Conservation (phyloP, 2,797 vertebrate genomes). For the Alca torda region DNA sequence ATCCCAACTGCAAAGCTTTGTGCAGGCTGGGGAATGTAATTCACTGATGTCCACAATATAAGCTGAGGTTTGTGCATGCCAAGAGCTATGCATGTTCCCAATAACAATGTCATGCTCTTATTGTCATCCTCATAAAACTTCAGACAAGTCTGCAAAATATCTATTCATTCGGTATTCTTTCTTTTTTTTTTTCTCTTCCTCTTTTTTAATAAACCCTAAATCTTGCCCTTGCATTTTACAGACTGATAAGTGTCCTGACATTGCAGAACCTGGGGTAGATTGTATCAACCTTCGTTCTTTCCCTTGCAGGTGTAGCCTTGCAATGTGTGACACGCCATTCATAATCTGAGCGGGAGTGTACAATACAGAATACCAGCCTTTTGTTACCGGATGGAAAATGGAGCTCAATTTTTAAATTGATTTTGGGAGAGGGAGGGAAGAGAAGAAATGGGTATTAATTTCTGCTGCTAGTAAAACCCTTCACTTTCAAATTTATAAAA, state of each 20-base stretch:
- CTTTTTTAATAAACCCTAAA: neutral
- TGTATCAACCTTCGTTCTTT: constrained; percentile 38
- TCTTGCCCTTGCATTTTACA: constrained; percentile 45
- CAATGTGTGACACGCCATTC: constrained; percentile 42
- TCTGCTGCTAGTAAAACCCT: neutral
- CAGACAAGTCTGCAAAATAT: neutral
- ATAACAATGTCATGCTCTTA: neutral
- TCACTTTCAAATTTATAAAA: neutral
- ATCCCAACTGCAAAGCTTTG: neutral
- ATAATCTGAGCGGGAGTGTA: neutral
- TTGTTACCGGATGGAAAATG: neutral
- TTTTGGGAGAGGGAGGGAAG: neutral
- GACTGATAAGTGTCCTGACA: constrained; percentile 41
- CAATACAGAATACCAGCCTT: neutral
- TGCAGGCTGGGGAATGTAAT: neutral
- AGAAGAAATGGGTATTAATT: neutral
- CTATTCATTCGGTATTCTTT: neutral
- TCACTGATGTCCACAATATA: neutral
- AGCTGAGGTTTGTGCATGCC: neutral
- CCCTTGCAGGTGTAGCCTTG: constrained; percentile 38
- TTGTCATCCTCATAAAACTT: neutral
- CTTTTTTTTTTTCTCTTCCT: neutral
- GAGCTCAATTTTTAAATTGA: neutral
- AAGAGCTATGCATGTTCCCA: neutral
- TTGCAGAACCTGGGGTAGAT: constrained; percentile 26